Evolutionary conservation across 2,113 vertebrate genomes (phyloP).

Genomic region (Micromys minutus): DNA sequence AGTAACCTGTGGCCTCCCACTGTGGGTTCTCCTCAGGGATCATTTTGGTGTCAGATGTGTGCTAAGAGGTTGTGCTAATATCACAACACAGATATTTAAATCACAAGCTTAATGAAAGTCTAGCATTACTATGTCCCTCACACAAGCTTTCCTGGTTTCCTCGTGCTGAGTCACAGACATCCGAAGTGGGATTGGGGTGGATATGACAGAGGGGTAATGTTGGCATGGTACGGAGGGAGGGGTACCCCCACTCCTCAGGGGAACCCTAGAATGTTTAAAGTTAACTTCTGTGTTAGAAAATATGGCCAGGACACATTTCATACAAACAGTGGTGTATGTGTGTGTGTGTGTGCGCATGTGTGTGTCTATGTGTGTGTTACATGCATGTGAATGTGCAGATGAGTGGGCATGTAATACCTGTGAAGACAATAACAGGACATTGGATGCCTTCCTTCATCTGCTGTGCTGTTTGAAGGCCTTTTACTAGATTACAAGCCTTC

Average conservation of each 20-base stretch:
- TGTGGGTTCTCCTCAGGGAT: accelerated
- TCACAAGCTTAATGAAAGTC: conserved; percentile 10
- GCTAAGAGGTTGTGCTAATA: neutral
- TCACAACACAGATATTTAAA: conserved; percentile 13
- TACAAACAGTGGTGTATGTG: neutral
- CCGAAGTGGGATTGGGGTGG: neutral
- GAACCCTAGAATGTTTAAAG: neutral
- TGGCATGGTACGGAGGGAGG: too few species aligned
- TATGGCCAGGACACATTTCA: neutral
- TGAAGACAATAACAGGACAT: neutral
- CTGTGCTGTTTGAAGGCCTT: neutral
- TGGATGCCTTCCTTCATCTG: neutral
- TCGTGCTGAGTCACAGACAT: neutral
- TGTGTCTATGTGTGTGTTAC: neutral
- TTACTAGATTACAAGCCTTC: neutral
- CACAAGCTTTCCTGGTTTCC: neutral
- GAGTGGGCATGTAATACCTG: too few species aligned
- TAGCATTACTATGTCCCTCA: neutral
- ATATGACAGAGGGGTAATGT: neutral
- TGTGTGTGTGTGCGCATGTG: neutral
- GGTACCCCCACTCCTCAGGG: neutral
- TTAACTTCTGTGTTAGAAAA: neutral
- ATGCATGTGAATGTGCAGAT: neutral
- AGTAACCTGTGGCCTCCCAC: accelerated
- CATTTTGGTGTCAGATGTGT: neutral